These are phyloP conservation scores for Sebastes aleutianus DNA, from an alignment of 2,797 vertebrate genomes.

Conservation along the genomic window DNA sequence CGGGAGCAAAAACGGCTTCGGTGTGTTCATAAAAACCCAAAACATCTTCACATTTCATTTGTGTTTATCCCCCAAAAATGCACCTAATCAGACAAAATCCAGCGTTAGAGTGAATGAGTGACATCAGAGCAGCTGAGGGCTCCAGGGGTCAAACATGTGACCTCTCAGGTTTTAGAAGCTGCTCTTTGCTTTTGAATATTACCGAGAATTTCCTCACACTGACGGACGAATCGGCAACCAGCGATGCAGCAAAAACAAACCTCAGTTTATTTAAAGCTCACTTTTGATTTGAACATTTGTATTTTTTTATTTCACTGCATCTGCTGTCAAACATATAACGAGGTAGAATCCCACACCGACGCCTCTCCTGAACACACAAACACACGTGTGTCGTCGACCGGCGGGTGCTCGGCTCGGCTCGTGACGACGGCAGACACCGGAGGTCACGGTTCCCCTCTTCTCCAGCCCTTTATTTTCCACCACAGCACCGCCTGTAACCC, in stretches of 20 bases:
- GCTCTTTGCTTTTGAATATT: neutral
- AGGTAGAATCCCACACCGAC: neutral
- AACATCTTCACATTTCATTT: neutral
- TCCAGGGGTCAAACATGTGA: slow-evolving; percentile 30
- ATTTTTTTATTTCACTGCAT: neutral
- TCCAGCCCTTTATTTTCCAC: slow-evolving; percentile 24
- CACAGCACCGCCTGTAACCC: slow-evolving; percentile 33
- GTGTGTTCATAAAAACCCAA: neutral
- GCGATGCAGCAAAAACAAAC: neutral
- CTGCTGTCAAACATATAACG: neutral
- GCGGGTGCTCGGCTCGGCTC: neutral
- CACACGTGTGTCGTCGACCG: neutral
- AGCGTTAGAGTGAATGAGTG: neutral
- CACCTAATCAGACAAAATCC: neutral
- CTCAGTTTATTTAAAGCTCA: neutral
- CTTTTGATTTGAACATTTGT: neutral
- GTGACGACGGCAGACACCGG: neutral
- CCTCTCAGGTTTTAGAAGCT: neutral
- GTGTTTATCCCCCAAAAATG: neutral
- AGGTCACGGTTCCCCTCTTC: slow-evolving; percentile 8
- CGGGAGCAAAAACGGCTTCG: neutral
- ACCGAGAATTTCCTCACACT: neutral
- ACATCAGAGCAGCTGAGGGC: neutral
- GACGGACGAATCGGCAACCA: neutral
- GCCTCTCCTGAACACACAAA: neutral